phyloP scores from a whole-genome alignment of 2,797 vertebrate genomes.

The Thaleichthys pacificus region DNA sequence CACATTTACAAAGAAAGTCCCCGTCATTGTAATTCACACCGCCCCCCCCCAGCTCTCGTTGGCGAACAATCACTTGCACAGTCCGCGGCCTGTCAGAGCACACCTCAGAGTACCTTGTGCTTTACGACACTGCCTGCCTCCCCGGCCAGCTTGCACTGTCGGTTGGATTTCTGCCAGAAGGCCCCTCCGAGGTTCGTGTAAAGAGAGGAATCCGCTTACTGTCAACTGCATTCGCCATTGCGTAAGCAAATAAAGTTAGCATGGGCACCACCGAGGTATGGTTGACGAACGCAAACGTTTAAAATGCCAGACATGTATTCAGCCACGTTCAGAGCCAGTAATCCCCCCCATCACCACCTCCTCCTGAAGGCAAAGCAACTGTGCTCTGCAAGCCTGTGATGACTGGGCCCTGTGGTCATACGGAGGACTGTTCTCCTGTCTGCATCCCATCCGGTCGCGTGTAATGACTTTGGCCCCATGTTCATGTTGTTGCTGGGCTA shows the following conservation, averaged over 20 bases:
- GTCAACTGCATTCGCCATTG: background rate
- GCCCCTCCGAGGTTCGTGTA: background rate
- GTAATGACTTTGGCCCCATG: background rate
- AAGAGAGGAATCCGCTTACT: background rate
- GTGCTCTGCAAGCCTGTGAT: background rate
- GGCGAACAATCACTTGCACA: background rate
- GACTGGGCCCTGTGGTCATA: background rate
- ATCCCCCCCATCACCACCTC: no score
- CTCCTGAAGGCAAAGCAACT: background rate
- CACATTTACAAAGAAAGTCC: background rate
- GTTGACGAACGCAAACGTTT: background rate
- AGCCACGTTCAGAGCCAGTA: background rate
- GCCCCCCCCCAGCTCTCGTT: background rate
- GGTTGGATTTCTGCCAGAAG: background rate
- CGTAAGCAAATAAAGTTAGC: background rate
- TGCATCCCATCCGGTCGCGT: background rate
- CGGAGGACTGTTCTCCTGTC: background rate
- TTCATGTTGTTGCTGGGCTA: slow-evolving; percentile 18
- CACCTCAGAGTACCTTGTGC: background rate
- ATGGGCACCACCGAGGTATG: background rate
- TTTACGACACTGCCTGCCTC: background rate
- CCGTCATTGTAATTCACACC: slow-evolving; percentile 1
- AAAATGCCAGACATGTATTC: background rate
- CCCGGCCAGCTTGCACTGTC: background rate
- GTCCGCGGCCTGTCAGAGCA: background rate